A percentile compares a stretch with the other conserved stretches of the same genome.
Conservation (phyloP, 2,797 vertebrate genomes). For the Epinephelus malabaricus region DNA sequence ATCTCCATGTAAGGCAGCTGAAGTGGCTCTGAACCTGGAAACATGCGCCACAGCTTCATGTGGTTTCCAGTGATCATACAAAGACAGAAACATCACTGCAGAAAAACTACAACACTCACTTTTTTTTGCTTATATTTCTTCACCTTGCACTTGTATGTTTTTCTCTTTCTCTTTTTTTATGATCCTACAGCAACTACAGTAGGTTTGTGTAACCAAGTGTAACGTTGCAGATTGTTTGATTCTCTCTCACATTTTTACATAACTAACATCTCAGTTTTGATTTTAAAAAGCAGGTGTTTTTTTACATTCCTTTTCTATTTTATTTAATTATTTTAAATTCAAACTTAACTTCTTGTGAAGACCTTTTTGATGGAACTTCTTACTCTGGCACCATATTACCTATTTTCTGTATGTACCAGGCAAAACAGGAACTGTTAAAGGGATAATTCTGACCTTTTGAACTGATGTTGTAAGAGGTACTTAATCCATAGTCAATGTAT, state of each 20-base stretch:
- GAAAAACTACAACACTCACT: not conserved
- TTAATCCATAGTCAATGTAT: too few species aligned
- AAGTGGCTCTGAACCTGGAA: conserved; percentile 1
- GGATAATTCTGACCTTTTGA: too few species aligned
- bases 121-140: conserved; percentile 6
- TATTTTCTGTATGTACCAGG: too few species aligned
- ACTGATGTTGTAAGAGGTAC: too few species aligned
- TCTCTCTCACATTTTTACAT: not conserved
- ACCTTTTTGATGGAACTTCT: too few species aligned
- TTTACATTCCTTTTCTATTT: too few species aligned
- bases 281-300: too few species aligned
- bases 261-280: not conserved
- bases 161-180: not conserved
- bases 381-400: too few species aligned
- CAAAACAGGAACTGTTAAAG: too few species aligned
- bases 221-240: not conserved
- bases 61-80: not conserved
- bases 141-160: too few species aligned
- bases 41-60: not conserved
- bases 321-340: too few species aligned
- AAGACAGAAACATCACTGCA: not conserved
- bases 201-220: not conserved
- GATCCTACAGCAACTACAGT: not conserved
- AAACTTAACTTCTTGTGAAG: too few species aligned
- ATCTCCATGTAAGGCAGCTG: not conserved